Evolutionary conservation across 2,797 vertebrate genomes (phyloP), one percentile per base, ranked within the genome.

Genomic region (Siniperca scherzeri): DNA sequence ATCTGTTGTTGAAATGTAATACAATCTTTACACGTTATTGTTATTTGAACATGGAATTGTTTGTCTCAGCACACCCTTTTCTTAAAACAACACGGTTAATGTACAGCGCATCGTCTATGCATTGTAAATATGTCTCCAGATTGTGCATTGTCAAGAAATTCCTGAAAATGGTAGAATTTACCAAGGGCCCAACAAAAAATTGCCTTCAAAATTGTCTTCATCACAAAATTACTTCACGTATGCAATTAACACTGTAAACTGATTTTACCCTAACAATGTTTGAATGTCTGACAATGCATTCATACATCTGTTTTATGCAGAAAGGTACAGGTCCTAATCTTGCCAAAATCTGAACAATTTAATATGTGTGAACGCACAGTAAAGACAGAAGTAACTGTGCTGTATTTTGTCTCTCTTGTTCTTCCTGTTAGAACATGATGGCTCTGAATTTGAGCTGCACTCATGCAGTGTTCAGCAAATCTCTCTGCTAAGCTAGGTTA

Each of bases 401-500:
- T 57, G 42, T 33, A 53, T 81, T 48, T 46, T 57, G 42, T 76
- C 33, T 67, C 59, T 30, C 52, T 13, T 19, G 46, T 60, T 79
- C 30, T 46, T 78, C 65, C 70, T 74, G 33, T 52, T 53, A 42
- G 27, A 57, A 46, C 70, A 71, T 75, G 73, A 70, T 19, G 55
- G 75, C 46, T 52, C 21, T 33, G 33, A 66, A 70, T 81, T 56
- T 56, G 60, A 80, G 67, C 50, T 56, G 33, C 77, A 61, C 72
- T 76, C 36, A 13, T 44, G 59, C 76, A 75, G 66, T 4, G 71
- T 74, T 86, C 67, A 40, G 77, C 56, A 87, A 80, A 81, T 86
- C 70, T 84, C 61, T 48, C 75, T 64, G 70, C 80, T 78, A 77
- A 85, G 70, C 53, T 52, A 5, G 42, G 50, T 76, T 60, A 74